A percentile compares a stretch with the other conserved stretches of the same genome.
phyloP scores from a whole-genome alignment of 2,797 vertebrate genomes.

The Sebastes steindachneri region DNA sequence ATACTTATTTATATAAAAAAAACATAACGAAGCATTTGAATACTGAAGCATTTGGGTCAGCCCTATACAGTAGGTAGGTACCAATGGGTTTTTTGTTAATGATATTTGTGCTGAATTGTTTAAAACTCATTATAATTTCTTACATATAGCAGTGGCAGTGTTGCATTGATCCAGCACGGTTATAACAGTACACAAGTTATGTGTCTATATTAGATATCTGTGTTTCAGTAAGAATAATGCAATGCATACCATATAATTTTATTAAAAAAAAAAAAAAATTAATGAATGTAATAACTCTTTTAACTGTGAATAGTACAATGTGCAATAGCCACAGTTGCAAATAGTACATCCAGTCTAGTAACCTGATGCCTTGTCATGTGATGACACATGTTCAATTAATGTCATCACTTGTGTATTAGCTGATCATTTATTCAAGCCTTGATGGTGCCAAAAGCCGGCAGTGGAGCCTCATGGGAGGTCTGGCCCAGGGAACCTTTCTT shows the following conservation, averaged over 20 bases:
- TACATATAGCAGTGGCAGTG: background rate
- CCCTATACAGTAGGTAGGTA: background rate
- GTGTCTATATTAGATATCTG: background rate
- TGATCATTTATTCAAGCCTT: constrained; percentile 59
- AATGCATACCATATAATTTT: background rate
- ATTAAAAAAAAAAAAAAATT: background rate
- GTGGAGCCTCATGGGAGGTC: constrained; percentile 64
- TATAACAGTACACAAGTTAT: background rate
- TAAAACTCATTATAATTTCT: background rate
- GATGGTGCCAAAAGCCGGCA: constrained; percentile 50
- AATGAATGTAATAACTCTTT: background rate
- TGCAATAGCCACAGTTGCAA: background rate
- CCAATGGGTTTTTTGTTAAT: background rate
- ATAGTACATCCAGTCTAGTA: background rate
- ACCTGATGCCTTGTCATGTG: background rate
- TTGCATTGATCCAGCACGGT: background rate
- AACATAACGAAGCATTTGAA: no score
- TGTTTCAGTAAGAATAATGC: background rate
- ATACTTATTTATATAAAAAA: background rate
- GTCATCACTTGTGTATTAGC: constrained; percentile 38
- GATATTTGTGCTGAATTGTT: background rate
- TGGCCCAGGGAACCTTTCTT: constrained; percentile 70
- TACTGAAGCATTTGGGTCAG: no score
- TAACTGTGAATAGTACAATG: background rate
- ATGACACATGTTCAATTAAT: constrained; percentile 49